Percentiles rank a stretch among this genome's conserved stretches.
phyloP scores from a whole-genome alignment of 2,888 invertebrate genomes.

The Petrolisthes manimaculis region DNA sequence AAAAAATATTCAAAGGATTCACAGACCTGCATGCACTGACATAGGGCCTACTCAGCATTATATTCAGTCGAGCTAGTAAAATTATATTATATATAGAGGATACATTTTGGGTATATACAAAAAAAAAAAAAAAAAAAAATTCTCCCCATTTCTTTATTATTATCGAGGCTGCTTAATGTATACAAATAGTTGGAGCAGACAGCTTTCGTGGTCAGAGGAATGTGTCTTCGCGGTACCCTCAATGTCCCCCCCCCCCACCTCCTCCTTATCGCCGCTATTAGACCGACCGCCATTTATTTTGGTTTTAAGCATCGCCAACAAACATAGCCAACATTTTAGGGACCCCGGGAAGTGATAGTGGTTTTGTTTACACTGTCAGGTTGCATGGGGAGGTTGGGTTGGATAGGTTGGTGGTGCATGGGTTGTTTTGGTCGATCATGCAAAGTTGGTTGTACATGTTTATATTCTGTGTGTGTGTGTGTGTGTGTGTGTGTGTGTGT shows the following conservation, averaged over 20 bases:
- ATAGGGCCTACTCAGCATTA: too few relatives aligned
- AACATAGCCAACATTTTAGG: slow-evolving; percentile 5
- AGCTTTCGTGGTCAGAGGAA: neutral
- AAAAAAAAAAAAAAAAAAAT: neutral
- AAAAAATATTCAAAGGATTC: too few relatives aligned
- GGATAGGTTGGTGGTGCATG: too few relatives aligned
- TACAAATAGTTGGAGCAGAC: too few relatives aligned
- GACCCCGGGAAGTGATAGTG: slow-evolving; percentile 1
- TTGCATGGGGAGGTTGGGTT: too few relatives aligned
- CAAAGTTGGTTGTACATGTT: neutral
- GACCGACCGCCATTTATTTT: slow-evolving; percentile 1
- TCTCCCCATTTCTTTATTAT: too few relatives aligned
- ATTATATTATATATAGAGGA: too few relatives aligned
- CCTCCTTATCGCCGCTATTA: slow-evolving; percentile 18
- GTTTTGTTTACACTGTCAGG: neutral
- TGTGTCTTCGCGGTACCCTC: neutral
- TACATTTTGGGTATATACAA: too few relatives aligned
- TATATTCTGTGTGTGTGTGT: neutral
- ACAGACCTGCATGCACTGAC: too few relatives aligned
- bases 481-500: slow-evolving; percentile 1
- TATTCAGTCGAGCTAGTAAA: too few relatives aligned
- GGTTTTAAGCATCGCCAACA: slow-evolving; percentile 13
- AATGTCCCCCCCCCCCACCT: neutral
- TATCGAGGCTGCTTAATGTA: too few relatives aligned
- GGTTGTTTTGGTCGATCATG: neutral